Base-by-base conservation (phyloP, 2,797 vertebrate species). In the Pygocentrus nattereri region DNA sequence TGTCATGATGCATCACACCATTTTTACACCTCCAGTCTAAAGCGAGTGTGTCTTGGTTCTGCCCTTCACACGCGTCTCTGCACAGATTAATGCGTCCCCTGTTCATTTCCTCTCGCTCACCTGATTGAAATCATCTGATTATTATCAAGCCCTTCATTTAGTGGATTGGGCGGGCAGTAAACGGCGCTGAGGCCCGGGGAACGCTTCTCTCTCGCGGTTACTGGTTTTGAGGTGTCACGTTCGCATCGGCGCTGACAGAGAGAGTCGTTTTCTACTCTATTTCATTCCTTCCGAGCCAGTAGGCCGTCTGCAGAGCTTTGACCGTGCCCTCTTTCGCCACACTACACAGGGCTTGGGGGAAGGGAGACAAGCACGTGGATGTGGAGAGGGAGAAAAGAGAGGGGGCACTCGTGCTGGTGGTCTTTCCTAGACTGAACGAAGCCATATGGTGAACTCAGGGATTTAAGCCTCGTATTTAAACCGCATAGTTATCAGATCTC, bases 201-300 rank as follows among this genome's bases (percentile, higher is more conserved):
- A 4, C 49, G 19, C 54, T 19, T 23, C n/a, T 11, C 0, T 58
- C 21, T n/a, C 1, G 54, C 6, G 21, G n/a, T 23, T 58, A 19
- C 58, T 58, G 21, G n/a, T 10, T 58, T n/a, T 12, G 54, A 23
- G 23, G n/a, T 23, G 54, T n/a, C 7, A 10, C 10, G 8, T 12
- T 3, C 4, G 54, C n/a, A 8, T 54, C 5, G 5, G 18, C 4
- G 19, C 18, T 54, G 50, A 54, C 50, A 54, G 18, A 54, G 50
- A 54, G 50, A 54, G 50, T 58, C 54, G 23, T 23, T 58, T 85
- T 85, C 79, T 75, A 75, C 80, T 82, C 59, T 82, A 82, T 68
- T 83, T 79, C 49, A 74, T 78, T 74, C 76, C 69, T 81, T 83
- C 67, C 69, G 47, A 72, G 30, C 59, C 84, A 84, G 70, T 79